phyloP scores from a whole-genome alignment of 1,140 invertebrate species.

The Alviniconcha marisindica region DNA sequence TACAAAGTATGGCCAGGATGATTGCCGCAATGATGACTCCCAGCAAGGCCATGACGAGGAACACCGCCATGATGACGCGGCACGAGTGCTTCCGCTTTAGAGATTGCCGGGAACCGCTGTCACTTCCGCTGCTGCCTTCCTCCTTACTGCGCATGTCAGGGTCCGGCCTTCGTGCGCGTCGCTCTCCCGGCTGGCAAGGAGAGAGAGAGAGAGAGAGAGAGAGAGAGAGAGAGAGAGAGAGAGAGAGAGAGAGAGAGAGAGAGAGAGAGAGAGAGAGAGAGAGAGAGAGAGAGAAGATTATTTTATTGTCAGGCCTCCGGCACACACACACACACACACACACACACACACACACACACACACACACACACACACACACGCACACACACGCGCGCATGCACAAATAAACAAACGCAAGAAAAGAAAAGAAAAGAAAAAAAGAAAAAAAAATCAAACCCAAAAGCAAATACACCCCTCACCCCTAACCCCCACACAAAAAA shows the following conservation, averaged over 20 bases:
- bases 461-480: too few relatives aligned
- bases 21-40: neutral
- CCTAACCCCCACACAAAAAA: too few relatives aligned
- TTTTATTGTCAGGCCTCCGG: too few relatives aligned
- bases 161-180: neutral
- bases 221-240: neutral
- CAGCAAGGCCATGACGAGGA: neutral
- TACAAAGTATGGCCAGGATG: neutral
- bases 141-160: neutral
- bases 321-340: too few relatives aligned
- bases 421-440: neutral
- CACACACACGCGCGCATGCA: too few relatives aligned
- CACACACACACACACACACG: too few relatives aligned
- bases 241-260: neutral
- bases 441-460: neutral
- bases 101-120: neutral
- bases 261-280: neutral
- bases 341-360: too few relatives aligned
- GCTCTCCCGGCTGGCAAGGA: neutral
- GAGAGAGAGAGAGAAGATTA: neutral
- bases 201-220: neutral
- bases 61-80: conserved; percentile 9
- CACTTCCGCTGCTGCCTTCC: conserved; percentile 19
- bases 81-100: conserved; percentile 3
- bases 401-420: neutral